Base-by-base conservation (phyloP, 1,140 invertebrate species). In the Drosophila sechellia region DNA sequence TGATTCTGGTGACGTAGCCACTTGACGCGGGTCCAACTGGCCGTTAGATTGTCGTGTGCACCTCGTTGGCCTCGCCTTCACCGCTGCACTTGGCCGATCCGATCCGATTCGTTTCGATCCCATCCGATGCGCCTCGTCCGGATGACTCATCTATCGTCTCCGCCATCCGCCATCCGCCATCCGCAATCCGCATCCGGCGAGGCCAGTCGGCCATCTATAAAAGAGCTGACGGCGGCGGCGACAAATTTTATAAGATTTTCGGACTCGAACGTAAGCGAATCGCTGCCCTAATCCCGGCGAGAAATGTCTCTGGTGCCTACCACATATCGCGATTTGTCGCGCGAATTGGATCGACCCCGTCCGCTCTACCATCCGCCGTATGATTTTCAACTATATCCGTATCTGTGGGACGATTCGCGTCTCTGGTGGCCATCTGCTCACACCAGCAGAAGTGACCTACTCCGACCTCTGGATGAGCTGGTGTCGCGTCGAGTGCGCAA, bases 351-450 rank as follows among this genome's bases (percentile, higher is more conserved):
- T 42, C 77, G 80, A 13, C 77, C 74, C 5, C 80, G 74, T 45
- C 80, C 77, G 20, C 66, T 74, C 13, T 85, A 87, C 39, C 90
- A 78, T 34, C 76, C 80, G 13, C 76, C 90, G 4, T 90, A 90
- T 43, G 90, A 91, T 56, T 91, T 77, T 45, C 74, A 85, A 50
- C 50, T 91, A 4, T 90, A 91, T 69, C 90, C 86, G 5, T 91
- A 91, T 61, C 61, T 86, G 4, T 91, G 90, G 90, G 90, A 91
- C 22, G 90, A 91, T 55, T 61, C 90, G 3, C 80, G 90, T 5
- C 17, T 78, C 39, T 91, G 73, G 75, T 91, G 83, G 81, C 90
- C 90, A 11, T 17, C 60, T 2, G 46, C 40, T 25, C 45, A 56
- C 8, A 49, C 12, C 13, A 63, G 20, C 66, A 56, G 65, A 39